Evolutionary conservation across 2,113 vertebrate species (phyloP), one percentile per base, ranked within the genome.

Genomic region (Smithornis capensis): DNA sequence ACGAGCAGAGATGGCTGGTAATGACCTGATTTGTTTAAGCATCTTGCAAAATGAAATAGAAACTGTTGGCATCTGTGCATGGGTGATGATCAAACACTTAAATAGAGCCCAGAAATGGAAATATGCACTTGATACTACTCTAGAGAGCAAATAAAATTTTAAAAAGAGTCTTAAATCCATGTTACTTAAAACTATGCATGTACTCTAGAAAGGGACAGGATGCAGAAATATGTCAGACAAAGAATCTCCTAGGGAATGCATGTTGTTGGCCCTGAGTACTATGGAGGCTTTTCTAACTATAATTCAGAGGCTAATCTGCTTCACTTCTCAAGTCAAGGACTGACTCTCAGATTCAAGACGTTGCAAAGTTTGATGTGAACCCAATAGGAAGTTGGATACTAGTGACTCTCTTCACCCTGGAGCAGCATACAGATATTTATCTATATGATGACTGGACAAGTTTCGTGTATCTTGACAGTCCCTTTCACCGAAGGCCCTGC

Each of bases 21-120:
- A 57, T 73, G 47, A 45, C 70, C 50, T 83, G 45, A 90, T 94
- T 89, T 89, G 10, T 62, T 70, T 55, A 52, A 88, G 33, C 27
- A 27, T 70, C 88, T 87, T 86, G 68, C 42, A 74, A 76, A 91
- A 93, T 35, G 53, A 95, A 95, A 91, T 21, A 83, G 50, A 88
- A 95, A 74, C 33, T 64, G 24, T n/a, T 73, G 67, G 63, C 71
- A 88, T 90, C 31, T 3, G 2, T 77, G 38, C 75, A 70, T 37
- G 24, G 21, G 63, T 83, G 70, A 62, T 57, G 35, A 95, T 53
- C 68, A 71, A 40, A 87, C 40, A 78, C 28, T 73, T 89, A 87
- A 94, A 80, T 8, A 55, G 44, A 94, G 8, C 23, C 40, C 53
- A 69, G 52, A 89, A 90, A 75, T 62, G 33, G 35, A 92, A 89